These are phyloP conservation scores for Myanophis thanlyinensis DNA, from an alignment of 2,113 vertebrate species.

Conservation along the genomic window DNA sequence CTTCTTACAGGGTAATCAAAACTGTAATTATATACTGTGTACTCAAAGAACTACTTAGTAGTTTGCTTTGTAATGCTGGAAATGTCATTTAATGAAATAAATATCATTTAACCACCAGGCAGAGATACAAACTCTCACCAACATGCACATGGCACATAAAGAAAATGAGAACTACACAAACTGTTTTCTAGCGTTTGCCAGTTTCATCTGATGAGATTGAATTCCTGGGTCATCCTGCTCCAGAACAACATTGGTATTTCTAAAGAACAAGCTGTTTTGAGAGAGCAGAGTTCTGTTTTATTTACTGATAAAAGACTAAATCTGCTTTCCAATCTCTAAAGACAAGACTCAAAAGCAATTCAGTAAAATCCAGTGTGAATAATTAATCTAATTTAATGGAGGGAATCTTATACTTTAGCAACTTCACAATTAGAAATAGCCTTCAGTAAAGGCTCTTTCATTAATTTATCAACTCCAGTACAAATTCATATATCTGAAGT, in stretches of 20 bases:
- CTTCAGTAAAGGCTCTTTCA: constrained; percentile 17
- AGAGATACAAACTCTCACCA: not conserved
- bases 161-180: not conserved
- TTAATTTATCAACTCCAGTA: constrained; percentile 9
- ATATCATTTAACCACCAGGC: not conserved
- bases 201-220: constrained; percentile 14
- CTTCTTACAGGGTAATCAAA: not conserved
- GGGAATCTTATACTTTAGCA: constrained; percentile 11
- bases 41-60: not conserved
- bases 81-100: no score
- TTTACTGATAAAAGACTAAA: constrained; percentile 47
- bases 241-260: constrained; percentile 44
- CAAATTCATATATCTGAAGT: not conserved
- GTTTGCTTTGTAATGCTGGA: not conserved
- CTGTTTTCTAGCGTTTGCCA: constrained; percentile 22
- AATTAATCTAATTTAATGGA: constrained; percentile 49
- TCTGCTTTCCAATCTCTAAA: constrained; percentile 48
- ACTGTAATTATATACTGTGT: not conserved
- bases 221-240: constrained; percentile 42
- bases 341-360: constrained; percentile 56
- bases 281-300: constrained; percentile 29
- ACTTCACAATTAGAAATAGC: constrained; percentile 33
- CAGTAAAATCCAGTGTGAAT: constrained; percentile 44
- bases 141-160: not conserved
- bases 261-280: constrained; percentile 51